Evolutionary conservation across 2,113 vertebrate species (phyloP).

Genomic region (Talpa occidentalis): DNA sequence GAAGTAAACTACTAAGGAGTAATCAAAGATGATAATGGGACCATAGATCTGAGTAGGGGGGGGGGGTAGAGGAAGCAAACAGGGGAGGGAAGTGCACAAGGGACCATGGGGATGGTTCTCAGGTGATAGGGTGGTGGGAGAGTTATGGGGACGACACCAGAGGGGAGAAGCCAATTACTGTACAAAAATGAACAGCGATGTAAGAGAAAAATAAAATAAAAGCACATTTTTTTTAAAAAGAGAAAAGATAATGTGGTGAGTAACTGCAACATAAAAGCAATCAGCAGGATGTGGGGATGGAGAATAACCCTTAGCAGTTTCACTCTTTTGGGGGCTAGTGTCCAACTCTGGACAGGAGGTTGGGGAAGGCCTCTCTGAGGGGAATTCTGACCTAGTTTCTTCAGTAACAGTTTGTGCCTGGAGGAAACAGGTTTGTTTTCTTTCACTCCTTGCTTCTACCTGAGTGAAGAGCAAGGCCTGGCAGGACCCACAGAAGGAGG

Average conservation of each 20-base stretch:
- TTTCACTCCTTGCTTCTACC: background rate
- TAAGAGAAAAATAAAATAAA: too few relatives aligned
- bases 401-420: background rate
- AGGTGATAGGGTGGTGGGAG: too few relatives aligned
- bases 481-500: background rate
- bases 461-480: background rate
- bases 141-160: too few relatives aligned
- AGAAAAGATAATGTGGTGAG: background rate
- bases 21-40: background rate
- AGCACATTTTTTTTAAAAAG: too few relatives aligned
- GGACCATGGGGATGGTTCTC: too few relatives aligned
- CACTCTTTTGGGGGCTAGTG: accelerated
- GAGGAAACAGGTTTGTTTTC: background rate
- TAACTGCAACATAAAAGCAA: background rate
- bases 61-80: too few relatives aligned
- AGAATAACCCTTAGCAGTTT: background rate
- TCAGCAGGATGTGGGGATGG: background rate
- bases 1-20: background rate
- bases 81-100: too few relatives aligned
- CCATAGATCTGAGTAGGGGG: too few relatives aligned
- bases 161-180: too few relatives aligned
- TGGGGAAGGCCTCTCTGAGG: background rate
- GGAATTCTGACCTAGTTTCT: background rate
- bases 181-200: too few relatives aligned
- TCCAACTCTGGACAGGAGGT: background rate